A percentile compares a stretch with the other conserved stretches of the same genome.
These are phyloP conservation scores for Dromococcyx pavoninus DNA, from an alignment of 2,797 vertebrate species.

Conservation along the genomic window DNA sequence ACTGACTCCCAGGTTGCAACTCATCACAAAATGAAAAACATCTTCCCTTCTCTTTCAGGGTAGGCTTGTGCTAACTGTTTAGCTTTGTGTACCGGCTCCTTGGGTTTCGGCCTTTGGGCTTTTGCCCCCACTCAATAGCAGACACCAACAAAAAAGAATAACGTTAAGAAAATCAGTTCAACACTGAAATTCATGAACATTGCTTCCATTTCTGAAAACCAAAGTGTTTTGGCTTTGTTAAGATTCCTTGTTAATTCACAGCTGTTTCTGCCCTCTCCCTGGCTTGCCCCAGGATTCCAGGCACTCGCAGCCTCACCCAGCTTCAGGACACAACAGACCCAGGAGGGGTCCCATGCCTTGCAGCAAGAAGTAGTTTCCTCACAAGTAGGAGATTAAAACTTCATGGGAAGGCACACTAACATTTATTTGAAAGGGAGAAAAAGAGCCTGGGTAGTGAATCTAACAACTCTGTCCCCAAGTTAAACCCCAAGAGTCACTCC, in stretches of 20 bases:
- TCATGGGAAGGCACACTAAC: neutral
- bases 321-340: neutral
- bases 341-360: neutral
- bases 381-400: neutral
- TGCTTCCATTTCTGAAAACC: accelerated
- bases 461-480: neutral
- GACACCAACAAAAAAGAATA: neutral
- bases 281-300: neutral
- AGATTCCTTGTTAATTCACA: neutral
- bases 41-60: neutral
- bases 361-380: neutral
- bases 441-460: neutral
- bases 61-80: neutral
- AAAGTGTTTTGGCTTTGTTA: neutral
- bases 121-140: neutral
- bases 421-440: neutral
- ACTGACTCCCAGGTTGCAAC: slow-evolving; percentile 8
- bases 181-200: neutral
- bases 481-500: neutral
- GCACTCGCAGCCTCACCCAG: neutral
- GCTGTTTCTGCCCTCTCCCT: neutral
- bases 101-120: neutral
- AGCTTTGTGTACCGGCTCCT: neutral
- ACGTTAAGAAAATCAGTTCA: neutral
- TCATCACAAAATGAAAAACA: slow-evolving; percentile 36